phyloP scores from a whole-genome alignment of 1,140 invertebrate species.

The Pomacea maculata region DNA sequence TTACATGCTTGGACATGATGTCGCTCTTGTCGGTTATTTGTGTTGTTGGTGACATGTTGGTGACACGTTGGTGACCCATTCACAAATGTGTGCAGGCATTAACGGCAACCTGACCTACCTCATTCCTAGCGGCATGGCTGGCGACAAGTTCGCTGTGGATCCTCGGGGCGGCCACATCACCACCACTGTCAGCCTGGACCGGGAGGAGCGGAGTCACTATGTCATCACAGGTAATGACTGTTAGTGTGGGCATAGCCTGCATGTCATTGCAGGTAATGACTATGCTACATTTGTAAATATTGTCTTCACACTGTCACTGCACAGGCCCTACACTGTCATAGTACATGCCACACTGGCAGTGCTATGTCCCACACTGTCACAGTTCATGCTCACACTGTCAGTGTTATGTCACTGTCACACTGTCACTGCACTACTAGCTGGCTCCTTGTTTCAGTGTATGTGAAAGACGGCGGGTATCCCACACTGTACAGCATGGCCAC shows the following conservation, averaged over 20 bases:
- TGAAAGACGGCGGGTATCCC: constrained; percentile 58
- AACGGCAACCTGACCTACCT: constrained; percentile 65
- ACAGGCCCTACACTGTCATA: background rate
- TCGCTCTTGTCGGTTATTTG: too few relatives aligned
- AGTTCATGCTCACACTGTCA: too few relatives aligned
- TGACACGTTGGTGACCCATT: too few relatives aligned
- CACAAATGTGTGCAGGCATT: constrained; percentile 40
- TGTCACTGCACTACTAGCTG: too few relatives aligned
- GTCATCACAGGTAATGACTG: constrained; percentile 48
- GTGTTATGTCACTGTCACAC: too few relatives aligned
- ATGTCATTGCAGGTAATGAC: too few relatives aligned
- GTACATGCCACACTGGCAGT: background rate
- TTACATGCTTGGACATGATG: too few relatives aligned
- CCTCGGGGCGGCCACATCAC: constrained; percentile 85
- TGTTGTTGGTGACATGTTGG: too few relatives aligned
- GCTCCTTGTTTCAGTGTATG: constrained; percentile 46
- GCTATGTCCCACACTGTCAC: too few relatives aligned
- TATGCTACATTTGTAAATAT: too few relatives aligned
- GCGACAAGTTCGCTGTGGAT: constrained; percentile 87
- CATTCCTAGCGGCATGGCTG: constrained; percentile 74
- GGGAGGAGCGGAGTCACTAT: constrained; percentile 67
- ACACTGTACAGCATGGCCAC: constrained; percentile 50
- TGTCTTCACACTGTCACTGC: background rate
- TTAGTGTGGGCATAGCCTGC: background rate
- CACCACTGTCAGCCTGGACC: constrained; percentile 87